Base-by-base conservation (phyloP, 2,797 vertebrate species). In the Semotilus atromaculatus region DNA sequence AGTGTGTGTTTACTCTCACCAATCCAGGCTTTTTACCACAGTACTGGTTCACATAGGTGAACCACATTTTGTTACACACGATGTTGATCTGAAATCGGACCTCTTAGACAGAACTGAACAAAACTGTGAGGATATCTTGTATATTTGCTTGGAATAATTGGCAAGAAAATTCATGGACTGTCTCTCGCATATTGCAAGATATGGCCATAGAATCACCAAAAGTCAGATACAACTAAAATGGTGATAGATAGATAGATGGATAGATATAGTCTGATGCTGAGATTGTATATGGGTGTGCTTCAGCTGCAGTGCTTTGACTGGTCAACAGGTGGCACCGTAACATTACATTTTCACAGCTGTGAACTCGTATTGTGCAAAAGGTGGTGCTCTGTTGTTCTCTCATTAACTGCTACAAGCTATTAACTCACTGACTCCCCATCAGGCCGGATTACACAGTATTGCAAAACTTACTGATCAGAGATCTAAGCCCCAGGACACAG, bases 311-410 rank as follows among this genome's bases (percentile, higher is more conserved):
- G 26, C 40, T 72, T 40, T 73, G 1, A 67, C n/a, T 82, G 36
- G 4, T 78, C 87, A 85, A 71, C 60, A 86, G 85, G 31, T 74
- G 87, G 72, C 83, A 53, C 13, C 80, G 45, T 68, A 40, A 71
- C 34, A 64, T 53, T 60, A 85, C 4, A 7, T 67, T 76, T 84
- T 48, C 4, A 60, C 29, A 26, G 16, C 8, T 83, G 34, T 74
- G 80, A 26, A 53, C 58, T 60, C 29, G 10, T 26, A 36, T 60
- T 21, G 29, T 53, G 43, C 8, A n/a, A n/a, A 51, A 26, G 14
- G 21, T 74, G 14, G 40, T 64, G 23, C 19, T 40, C 26, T 31
- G 8, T 38, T 82, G 31, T 64, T 64, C 18, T 78, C 38, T 64
- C 18, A 64, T 78, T 78, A 64, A 64, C 38, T 7, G 9, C 3